Percentiles rank a stretch among this genome's conserved stretches.
These are phyloP conservation scores for Ophion slaviceki DNA, from an alignment of 2,888 invertebrate species.

Conservation along the genomic window DNA sequence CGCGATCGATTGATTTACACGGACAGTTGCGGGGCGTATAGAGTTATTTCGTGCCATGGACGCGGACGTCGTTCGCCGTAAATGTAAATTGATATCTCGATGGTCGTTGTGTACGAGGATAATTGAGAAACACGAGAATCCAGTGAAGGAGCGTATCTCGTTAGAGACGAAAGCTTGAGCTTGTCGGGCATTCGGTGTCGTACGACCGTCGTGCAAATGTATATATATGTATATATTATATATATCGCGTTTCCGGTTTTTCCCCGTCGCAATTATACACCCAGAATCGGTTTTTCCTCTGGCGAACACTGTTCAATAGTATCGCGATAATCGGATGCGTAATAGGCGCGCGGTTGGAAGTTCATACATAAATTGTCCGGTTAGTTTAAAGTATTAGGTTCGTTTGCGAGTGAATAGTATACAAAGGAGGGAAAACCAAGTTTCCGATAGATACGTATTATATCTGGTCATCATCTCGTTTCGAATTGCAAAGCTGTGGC, in stretches of 20 bases:
- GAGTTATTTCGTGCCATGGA: conserved; percentile 14
- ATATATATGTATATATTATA: neutral
- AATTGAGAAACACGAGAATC: conserved; percentile 61
- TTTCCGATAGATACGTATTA: too few relatives aligned
- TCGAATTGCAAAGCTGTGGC: too few relatives aligned
- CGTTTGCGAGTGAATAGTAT: too few relatives aligned
- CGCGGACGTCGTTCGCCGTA: conserved; percentile 8
- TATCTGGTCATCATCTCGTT: too few relatives aligned
- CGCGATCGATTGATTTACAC: neutral
- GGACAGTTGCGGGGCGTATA: neutral
- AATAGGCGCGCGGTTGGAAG: too few relatives aligned
- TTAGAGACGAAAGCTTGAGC: conserved; percentile 45
- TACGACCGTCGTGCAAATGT: conserved; percentile 13
- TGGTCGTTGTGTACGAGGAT: conserved; percentile 22
- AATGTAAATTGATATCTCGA: conserved; percentile 32
- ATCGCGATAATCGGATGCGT: neutral
- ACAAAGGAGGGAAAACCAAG: too few relatives aligned
- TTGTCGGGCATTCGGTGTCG: conserved; percentile 44
- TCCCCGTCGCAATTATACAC: neutral
- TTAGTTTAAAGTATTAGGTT: neutral
- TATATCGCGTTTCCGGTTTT: conserved; percentile 39
- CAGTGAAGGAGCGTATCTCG: conserved; percentile 39
- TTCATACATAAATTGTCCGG: neutral
- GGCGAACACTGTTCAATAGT: neutral
- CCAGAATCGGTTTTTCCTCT: neutral